Percentiles rank a stretch among this genome's conserved stretches.
These are phyloP conservation scores for Helicoverpa armigera DNA, from an alignment of 1,140 invertebrate species.

Conservation along the genomic window DNA sequence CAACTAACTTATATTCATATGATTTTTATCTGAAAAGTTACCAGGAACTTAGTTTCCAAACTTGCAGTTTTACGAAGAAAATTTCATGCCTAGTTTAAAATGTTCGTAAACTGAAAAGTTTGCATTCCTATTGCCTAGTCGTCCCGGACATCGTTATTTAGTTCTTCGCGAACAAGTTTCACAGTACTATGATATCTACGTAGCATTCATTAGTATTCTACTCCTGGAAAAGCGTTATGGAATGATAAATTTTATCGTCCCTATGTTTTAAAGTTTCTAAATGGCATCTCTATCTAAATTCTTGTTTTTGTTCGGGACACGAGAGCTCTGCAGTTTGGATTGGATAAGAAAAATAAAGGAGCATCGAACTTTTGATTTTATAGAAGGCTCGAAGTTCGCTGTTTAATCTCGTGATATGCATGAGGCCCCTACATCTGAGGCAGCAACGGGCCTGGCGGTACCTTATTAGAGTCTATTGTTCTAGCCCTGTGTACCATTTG, in stretches of 20 bases:
- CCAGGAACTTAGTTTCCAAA: background rate
- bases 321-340: background rate
- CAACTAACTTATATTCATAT: background rate
- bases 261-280: background rate
- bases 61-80: constrained; percentile 15
- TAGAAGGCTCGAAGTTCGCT: no score
- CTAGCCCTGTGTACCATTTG: constrained; percentile 54
- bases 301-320: background rate
- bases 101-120: constrained; percentile 21
- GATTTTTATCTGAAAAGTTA: background rate
- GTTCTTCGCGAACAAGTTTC: constrained; percentile 3
- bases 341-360: background rate
- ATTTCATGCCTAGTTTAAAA: constrained; percentile 40
- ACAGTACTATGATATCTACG: constrained; percentile 13
- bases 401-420: background rate
- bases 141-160: constrained; percentile 40
- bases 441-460: constrained; percentile 27
- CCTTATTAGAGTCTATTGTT: constrained; percentile 65
- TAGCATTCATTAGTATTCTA: constrained; percentile 10
- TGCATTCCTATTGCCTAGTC: constrained; percentile 35
- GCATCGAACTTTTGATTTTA: no score
- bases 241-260: constrained; percentile 20
- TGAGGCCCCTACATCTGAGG: background rate
- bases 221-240: background rate
- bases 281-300: background rate